These are phyloP conservation scores for Drosophila tanythrix DNA, from an alignment of 2,888 invertebrate genomes.

Conservation along the genomic window DNA sequence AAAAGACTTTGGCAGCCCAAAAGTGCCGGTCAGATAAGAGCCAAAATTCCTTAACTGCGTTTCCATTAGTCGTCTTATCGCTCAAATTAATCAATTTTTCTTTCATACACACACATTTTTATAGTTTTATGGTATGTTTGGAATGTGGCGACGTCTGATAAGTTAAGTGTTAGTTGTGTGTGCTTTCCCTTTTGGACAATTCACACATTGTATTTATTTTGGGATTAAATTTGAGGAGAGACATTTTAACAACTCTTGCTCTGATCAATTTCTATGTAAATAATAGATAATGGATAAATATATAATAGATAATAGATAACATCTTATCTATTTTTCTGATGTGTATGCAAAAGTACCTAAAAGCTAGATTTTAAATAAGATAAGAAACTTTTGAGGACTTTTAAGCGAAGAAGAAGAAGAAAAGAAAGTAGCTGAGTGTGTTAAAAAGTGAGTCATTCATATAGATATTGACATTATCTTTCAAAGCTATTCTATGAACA, in stretches of 20 bases:
- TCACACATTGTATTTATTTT: conserved; percentile 21
- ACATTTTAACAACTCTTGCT: conserved; percentile 9
- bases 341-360: neutral
- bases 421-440: neutral
- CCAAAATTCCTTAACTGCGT: conserved; percentile 9
- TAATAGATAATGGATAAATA: conserved; percentile 12
- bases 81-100: conserved; percentile 1
- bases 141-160: conserved; percentile 31
- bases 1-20: conserved; percentile 1
- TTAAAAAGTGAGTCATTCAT: neutral
- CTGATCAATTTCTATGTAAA: conserved; percentile 7
- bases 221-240: conserved; percentile 5
- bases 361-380: neutral
- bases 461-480: neutral
- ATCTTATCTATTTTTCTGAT: neutral
- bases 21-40: conserved; percentile 22
- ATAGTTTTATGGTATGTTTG: neutral
- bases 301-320: conserved; percentile 13
- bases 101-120: conserved; percentile 10
- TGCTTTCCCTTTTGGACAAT: conserved; percentile 19
- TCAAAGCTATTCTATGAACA: neutral
- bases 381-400: neutral
- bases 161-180: conserved; percentile 8
- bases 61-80: conserved; percentile 32
- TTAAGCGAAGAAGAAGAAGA: neutral